Conservation (phyloP, 2,797 vertebrate species). For the Dendrocincla tyrannina region DNA sequence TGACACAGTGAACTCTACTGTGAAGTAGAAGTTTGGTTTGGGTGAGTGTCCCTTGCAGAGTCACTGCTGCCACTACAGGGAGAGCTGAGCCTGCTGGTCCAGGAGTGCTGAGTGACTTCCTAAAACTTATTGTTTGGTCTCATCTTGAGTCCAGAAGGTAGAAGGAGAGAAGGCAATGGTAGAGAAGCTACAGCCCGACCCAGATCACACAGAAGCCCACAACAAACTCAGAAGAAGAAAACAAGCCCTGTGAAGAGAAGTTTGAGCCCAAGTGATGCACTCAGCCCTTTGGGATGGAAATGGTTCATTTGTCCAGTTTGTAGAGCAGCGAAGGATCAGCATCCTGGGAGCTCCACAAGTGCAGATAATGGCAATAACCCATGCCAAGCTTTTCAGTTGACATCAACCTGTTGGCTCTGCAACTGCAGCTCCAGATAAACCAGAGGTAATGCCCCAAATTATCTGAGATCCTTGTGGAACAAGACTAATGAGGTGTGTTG, state of each 20-base stretch:
- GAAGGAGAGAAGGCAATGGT: background rate
- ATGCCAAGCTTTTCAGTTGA: background rate
- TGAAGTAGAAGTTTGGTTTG: background rate
- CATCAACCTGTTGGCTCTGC: background rate
- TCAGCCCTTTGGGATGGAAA: background rate
- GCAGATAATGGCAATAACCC: background rate
- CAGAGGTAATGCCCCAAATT: background rate
- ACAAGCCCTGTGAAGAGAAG: background rate
- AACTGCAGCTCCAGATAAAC: background rate
- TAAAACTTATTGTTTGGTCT: background rate
- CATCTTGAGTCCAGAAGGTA: background rate
- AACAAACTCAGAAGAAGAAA: background rate
- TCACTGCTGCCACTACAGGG: background rate
- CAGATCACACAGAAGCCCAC: background rate
- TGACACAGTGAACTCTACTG: background rate
- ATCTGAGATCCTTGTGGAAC: background rate
- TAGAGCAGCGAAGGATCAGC: background rate
- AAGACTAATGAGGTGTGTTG: background rate
- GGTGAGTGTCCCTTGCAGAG: background rate
- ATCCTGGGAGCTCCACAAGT: background rate
- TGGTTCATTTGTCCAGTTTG: background rate
- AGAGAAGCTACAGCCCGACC: background rate
- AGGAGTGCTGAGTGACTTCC: background rate
- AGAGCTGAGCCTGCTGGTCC: background rate
- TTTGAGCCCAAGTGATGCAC: fast-evolving